Evolutionary conservation across 2,888 invertebrate species (phyloP), one percentile per base, ranked within the genome.

Genomic region (Linnaemya vulpina): DNA sequence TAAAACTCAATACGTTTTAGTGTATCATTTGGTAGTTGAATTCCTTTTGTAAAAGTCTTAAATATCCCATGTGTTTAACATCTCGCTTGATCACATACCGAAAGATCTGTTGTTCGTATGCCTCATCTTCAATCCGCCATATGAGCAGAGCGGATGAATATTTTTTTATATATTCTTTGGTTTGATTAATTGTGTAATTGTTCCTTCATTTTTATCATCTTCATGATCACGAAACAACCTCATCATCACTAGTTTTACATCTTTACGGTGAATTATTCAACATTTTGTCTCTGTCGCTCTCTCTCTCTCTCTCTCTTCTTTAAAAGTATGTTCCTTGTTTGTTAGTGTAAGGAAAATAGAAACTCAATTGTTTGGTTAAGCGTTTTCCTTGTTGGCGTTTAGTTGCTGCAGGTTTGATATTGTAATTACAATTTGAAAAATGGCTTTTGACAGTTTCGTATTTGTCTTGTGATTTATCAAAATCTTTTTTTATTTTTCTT

Each of bases 401-500:
- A 1, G 17, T 65, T 67, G n/a, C 67, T 73, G 55, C 62, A 40
- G 74, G 25, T 43, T 80, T 60, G 89, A 90, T 90, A 91, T 90
- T 90, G 91, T 91, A 90, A 91, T 90, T 91, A 91, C 89, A 86
- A 87, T 88, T 89, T 90, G 91, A 91, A 89, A 90, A 90, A 90
- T 90, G 81, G 89, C 88, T 89, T 88, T 89, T 91, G 90, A 90
- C 90, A 91, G 90, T 89, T 90, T 90, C 89, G 89, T 89, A 90
- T 90, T 91, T 90, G 90, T 90, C 91, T 90, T 90, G 89, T 89
- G 87, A 91, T 91, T 90, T 91, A 90, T 90, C 91, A 90, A 90
- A 89, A 90, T 90, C 88, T 87, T 81, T 87, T 65, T n/a, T n/a
- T n/a, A n/a, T n/a, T n/a, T n/a, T n/a, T n/a, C n/a, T n/a, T n/a